Conservation (phyloP, 2,797 vertebrate species). For the Echeneis naucrates region DNA sequence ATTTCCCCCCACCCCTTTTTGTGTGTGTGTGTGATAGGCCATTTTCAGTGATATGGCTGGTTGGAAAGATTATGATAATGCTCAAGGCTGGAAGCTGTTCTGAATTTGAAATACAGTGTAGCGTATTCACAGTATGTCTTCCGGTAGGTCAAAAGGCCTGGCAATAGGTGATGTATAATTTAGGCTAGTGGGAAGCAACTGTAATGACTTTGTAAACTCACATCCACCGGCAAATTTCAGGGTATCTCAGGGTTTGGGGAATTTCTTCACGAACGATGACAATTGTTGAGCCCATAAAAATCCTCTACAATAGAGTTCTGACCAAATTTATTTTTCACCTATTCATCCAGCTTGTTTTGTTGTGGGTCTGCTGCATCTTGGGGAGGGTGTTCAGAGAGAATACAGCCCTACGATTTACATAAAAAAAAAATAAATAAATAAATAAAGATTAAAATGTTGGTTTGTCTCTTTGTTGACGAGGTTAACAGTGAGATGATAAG, state of each 20-base stretch:
- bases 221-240: slow-evolving; percentile 20
- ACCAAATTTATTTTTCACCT: slow-evolving; percentile 29
- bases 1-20: not conserved
- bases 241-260: slow-evolving; percentile 34
- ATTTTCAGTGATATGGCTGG: slow-evolving; percentile 51
- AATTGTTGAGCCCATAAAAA: slow-evolving; percentile 16
- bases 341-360: slow-evolving; percentile 8
- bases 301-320: not conserved
- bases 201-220: slow-evolving; percentile 63
- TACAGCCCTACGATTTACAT: not conserved
- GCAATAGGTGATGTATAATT: slow-evolving; percentile 69
- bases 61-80: slow-evolving; percentile 60
- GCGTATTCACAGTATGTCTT: slow-evolving; percentile 61
- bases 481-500: not conserved
- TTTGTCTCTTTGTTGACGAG: not conserved
- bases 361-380: slow-evolving; percentile 16
- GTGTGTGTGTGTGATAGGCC: slow-evolving; percentile 25
- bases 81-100: slow-evolving; percentile 55
- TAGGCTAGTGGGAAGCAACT: slow-evolving; percentile 54
- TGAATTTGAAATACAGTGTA: slow-evolving; percentile 64
- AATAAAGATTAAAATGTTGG: no score
- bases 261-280: slow-evolving; percentile 40
- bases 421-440: not conserved
- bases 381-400: not conserved
- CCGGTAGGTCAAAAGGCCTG: slow-evolving; percentile 70